These are phyloP conservation scores for Eremophila alpestris DNA, from an alignment of 2,797 vertebrate genomes.

Conservation along the genomic window DNA sequence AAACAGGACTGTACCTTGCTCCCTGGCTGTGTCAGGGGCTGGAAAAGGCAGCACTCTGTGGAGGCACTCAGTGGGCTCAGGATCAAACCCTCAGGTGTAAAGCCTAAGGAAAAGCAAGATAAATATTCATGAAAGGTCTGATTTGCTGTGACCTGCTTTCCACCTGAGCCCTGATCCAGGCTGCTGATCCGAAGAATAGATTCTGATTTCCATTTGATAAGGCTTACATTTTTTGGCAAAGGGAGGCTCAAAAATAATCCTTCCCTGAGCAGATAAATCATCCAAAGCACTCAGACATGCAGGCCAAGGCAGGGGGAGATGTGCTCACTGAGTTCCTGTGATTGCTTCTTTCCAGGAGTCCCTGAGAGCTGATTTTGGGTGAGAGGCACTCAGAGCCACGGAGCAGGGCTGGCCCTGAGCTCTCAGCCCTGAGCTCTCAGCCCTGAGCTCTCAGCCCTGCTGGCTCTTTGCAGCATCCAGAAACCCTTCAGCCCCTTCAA, in stretches of 20 bases:
- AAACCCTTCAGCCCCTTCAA: rapidly evolving
- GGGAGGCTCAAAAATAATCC: constrained; percentile 58
- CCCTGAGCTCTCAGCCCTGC: too few species aligned
- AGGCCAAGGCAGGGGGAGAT: neutral
- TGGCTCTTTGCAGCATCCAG: too few species aligned
- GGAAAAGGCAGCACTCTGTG: neutral
- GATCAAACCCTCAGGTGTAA: neutral
- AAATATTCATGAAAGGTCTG: constrained; percentile 29
- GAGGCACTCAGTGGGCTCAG: rapidly evolving
- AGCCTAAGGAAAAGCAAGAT: neutral
- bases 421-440: too few species aligned
- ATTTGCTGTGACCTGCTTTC: constrained; percentile 47
- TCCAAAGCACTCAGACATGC: constrained; percentile 3
- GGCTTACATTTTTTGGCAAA: constrained; percentile 27
- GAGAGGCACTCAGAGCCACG: rapidly evolving
- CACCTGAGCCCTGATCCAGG: constrained; percentile 41
- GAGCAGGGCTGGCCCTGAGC: neutral
- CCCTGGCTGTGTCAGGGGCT: neutral
- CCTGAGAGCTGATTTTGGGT: neutral
- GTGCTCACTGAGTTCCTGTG: neutral
- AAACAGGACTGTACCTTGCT: rapidly evolving
- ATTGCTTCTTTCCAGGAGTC: neutral
- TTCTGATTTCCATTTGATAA: constrained; percentile 63
- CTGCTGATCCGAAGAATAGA: constrained; percentile 41
- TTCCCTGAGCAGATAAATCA: constrained; percentile 53